Evolutionary conservation across 2,113 vertebrate genomes (phyloP).

Genomic region (Bufo bufo): DNA sequence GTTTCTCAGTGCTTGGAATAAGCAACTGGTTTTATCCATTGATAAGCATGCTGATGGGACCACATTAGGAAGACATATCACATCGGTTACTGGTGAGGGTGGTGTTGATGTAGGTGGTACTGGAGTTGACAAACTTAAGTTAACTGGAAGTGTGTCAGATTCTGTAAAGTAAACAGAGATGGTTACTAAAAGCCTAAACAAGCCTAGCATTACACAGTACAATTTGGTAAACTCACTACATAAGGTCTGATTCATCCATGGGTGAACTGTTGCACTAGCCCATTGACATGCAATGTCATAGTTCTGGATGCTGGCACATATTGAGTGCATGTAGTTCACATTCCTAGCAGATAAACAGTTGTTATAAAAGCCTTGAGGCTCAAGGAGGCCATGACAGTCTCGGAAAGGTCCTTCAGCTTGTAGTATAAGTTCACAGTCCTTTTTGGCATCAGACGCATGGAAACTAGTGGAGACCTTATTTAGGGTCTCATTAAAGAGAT

Average conservation of each 20-base stretch:
- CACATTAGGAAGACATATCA: neutral
- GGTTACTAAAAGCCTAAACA: neutral
- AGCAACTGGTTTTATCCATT: neutral
- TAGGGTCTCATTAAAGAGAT: neutral
- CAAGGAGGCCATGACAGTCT: neutral
- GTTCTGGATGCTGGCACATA: neutral
- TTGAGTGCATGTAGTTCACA: neutral
- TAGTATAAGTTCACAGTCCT: neutral
- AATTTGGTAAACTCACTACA: neutral
- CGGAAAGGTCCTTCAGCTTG: neutral
- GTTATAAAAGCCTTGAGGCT: conserved; percentile 32
- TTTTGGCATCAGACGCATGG: neutral
- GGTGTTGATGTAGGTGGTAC: neutral
- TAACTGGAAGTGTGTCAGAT: neutral
- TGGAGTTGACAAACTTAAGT: neutral
- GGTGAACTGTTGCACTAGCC: neutral
- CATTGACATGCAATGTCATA: neutral
- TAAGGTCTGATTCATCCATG: conserved; percentile 2
- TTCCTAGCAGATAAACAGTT: conserved; percentile 56
- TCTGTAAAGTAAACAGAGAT: neutral
- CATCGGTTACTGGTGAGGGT: neutral
- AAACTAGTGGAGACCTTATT: neutral
- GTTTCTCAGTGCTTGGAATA: too few species aligned
- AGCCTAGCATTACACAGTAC: neutral
- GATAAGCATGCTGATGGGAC: neutral